Conservation (phyloP, 30 jellyfish, hydroid and myxozoan species). For the Aurelia aurita complex sp. Pacific region DNA sequence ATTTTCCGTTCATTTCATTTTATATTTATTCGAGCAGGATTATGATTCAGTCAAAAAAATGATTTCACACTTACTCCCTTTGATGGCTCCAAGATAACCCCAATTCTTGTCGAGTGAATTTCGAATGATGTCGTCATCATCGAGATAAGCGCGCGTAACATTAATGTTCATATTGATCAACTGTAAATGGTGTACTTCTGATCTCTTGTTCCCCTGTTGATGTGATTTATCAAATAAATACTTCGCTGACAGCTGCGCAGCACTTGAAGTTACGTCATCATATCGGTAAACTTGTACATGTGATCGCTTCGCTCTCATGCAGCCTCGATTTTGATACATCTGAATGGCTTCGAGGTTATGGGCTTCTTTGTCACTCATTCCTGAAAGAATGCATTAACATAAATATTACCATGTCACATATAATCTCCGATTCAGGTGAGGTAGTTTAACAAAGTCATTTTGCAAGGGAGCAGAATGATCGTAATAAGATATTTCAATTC, state of each 20-base stretch:
- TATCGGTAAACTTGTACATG: slow-evolving; percentile 76
- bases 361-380: slow-evolving; percentile 54
- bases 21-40: no score
- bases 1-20: no score
- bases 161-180: slow-evolving; percentile 21
- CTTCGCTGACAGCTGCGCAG: slow-evolving; percentile 54
- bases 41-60: no score
- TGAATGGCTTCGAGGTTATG: slow-evolving; percentile 50
- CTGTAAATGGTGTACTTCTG: slow-evolving; percentile 60
- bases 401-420: not conserved
- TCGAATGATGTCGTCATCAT: slow-evolving; percentile 47
- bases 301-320: slow-evolving; percentile 60
- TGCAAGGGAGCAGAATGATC: no score
- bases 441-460: not conserved
- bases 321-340: slow-evolving; percentile 78
- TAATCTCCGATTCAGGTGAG: not conserved
- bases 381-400: not conserved
- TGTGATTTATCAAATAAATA: slow-evolving; percentile 67
- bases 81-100: slow-evolving; percentile 79
- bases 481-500: no score
- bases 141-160: slow-evolving; percentile 36
- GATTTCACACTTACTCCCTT: slow-evolving; percentile 60
- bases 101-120: slow-evolving; percentile 52
- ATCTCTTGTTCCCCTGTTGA: slow-evolving; percentile 42
- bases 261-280: slow-evolving; percentile 17